Percentiles rank a stretch among this genome's conserved stretches.
phyloP scores from a whole-genome alignment of 2,797 vertebrate species.

The Leptoclinus maculatus region DNA sequence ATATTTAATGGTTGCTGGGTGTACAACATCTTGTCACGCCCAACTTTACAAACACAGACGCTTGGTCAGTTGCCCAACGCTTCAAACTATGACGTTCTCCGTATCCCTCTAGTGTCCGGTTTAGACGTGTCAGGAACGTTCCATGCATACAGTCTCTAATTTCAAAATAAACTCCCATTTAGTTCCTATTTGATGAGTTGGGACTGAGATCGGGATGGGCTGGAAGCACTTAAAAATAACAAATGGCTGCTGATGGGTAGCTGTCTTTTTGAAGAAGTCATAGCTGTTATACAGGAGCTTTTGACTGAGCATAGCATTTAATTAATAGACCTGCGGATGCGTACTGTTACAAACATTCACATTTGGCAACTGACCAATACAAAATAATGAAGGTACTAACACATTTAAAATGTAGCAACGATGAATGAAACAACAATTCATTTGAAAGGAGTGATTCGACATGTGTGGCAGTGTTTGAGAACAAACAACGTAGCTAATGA shows the following conservation, averaged over 20 bases:
- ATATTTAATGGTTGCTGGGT: slow-evolving; percentile 9
- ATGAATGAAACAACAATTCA: not conserved
- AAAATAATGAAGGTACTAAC: slow-evolving; percentile 12
- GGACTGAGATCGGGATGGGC: not conserved
- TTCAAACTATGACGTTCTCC: not conserved
- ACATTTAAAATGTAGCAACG: not conserved
- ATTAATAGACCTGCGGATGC: slow-evolving; percentile 8
- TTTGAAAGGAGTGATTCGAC: slow-evolving; percentile 3
- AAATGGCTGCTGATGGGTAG: slow-evolving; percentile 1
- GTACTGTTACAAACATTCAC: not conserved
- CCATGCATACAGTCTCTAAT: not conserved
- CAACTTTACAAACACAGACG: not conserved
- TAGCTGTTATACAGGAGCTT: not conserved
- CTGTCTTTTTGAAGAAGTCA: slow-evolving; percentile 4
- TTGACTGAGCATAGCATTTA: not conserved
- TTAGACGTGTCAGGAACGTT: not conserved
- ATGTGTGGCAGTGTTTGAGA: slow-evolving; percentile 27
- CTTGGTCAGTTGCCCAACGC: not conserved
- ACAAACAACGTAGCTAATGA: slow-evolving; percentile 49
- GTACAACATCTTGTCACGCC: no score
- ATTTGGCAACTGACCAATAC: slow-evolving; percentile 3
- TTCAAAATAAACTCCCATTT: not conserved
- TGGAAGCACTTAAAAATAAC: slow-evolving; percentile 28
- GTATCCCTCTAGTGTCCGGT: not conserved
- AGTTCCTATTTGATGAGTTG: not conserved